Percentiles rank a stretch among this genome's conserved stretches.
phyloP scores from a whole-genome alignment of 1,140 invertebrate genomes.

The Drosophila teissieri region DNA sequence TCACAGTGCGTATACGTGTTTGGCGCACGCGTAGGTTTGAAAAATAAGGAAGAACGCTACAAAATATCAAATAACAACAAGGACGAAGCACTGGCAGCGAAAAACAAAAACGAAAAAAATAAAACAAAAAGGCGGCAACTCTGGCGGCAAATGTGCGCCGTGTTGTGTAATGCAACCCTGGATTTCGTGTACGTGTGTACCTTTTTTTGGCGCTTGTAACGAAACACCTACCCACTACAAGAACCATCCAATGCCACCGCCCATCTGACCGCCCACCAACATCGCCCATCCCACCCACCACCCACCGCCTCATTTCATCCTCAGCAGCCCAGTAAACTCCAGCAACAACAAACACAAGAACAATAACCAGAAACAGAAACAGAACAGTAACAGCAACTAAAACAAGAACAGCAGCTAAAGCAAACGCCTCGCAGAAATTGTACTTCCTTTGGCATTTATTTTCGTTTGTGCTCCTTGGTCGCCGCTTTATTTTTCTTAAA shows the following conservation, averaged over 20 bases:
- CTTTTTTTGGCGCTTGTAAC: conserved; percentile 80
- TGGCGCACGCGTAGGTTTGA: conserved; percentile 71
- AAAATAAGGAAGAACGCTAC: conserved; percentile 47
- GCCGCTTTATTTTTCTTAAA: conserved; percentile 28
- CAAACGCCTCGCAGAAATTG: conserved; percentile 49
- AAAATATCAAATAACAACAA: conserved; percentile 30
- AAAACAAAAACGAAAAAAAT: conserved; percentile 17
- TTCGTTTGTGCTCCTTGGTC: conserved; percentile 45
- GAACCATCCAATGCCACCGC: conserved; percentile 34
- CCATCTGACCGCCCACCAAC: conserved; percentile 9
- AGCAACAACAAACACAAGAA: not conserved
- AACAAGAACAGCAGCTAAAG: conserved; percentile 30
- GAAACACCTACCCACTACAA: conserved; percentile 60
- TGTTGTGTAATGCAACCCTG: conserved; percentile 84
- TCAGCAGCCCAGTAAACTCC: conserved; percentile 28
- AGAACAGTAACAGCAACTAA: conserved; percentile 16
- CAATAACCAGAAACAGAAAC: not conserved
- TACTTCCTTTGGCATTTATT: conserved; percentile 59
- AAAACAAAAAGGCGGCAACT: conserved; percentile 33
- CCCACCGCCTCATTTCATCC: conserved; percentile 47
- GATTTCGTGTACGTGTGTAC: conserved; percentile 84
- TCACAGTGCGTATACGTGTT: conserved; percentile 53
- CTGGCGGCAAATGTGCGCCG: conserved; percentile 70
- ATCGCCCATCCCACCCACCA: not conserved
- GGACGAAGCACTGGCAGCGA: conserved; percentile 9